A percentile compares a stretch with the other conserved stretches of the same genome.
These are phyloP conservation scores for Chaetorhynchus papuensis DNA, from an alignment of 2,113 vertebrate species.

Conservation along the genomic window DNA sequence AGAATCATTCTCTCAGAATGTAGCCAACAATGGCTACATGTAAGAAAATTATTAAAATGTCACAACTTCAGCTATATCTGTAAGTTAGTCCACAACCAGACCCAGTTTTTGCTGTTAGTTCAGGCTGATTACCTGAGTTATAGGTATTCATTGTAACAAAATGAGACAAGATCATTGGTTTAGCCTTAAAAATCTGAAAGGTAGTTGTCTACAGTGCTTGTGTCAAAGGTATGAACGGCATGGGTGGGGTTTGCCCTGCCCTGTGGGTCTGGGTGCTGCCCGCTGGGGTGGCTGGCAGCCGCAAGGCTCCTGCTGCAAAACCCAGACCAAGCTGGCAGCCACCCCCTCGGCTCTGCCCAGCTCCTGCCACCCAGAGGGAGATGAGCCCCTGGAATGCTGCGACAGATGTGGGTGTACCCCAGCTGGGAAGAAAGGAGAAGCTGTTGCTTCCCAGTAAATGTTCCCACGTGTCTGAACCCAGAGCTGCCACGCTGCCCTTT, in stretches of 20 bases:
- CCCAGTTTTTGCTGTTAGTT: not conserved
- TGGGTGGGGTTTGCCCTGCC: not conserved
- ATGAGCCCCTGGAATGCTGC: not conserved
- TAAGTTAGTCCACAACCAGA: not conserved
- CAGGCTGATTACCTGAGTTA: not conserved
- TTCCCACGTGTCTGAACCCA: not conserved
- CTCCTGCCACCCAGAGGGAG: not conserved
- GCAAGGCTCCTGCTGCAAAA: not conserved
- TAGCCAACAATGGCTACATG: not conserved
- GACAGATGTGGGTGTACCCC: accelerated
- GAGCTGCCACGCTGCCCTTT: not conserved
- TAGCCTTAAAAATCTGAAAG: not conserved
- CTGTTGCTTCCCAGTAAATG: accelerated
- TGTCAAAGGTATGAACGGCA: not conserved
- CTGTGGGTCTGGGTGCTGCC: not conserved
- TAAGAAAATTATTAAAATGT: not conserved
- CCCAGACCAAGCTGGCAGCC: not conserved
- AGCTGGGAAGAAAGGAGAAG: not conserved
- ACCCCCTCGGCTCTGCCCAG: not conserved
- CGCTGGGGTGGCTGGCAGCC: not conserved
- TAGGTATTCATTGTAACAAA: not conserved
- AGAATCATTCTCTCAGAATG: not conserved
- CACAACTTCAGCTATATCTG: not conserved
- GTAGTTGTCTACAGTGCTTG: not conserved
- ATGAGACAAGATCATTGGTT: not conserved